Conservation (phyloP, 2,888 invertebrate species). For the Drosophila eohydei region DNA sequence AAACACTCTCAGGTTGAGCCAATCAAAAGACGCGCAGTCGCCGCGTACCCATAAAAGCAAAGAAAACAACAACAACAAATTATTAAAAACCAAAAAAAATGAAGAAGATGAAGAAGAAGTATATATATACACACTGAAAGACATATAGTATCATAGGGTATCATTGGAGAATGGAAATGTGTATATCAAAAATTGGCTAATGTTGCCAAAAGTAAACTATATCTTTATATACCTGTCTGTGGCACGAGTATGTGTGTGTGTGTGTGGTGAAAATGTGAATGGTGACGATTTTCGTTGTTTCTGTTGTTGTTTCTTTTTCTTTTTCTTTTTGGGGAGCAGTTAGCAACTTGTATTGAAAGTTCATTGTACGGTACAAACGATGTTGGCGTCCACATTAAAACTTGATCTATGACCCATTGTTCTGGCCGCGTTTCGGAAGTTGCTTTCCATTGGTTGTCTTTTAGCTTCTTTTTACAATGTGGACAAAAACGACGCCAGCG, state of each 20-base stretch:
- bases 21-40: slow-evolving; percentile 74
- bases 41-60: slow-evolving; percentile 64
- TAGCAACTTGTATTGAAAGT: slow-evolving; percentile 67
- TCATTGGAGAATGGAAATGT: slow-evolving; percentile 42
- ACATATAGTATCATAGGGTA: slow-evolving; percentile 12
- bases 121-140: slow-evolving; percentile 1
- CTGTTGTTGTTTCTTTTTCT: not conserved
- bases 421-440: slow-evolving; percentile 68
- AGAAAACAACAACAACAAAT: slow-evolving; percentile 51
- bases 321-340: slow-evolving; percentile 37
- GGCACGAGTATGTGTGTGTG: not conserved
- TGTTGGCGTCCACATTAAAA: slow-evolving; percentile 66
- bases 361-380: slow-evolving; percentile 66
- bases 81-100: slow-evolving; percentile 38
- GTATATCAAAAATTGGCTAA: slow-evolving; percentile 66
- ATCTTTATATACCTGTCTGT: not conserved
- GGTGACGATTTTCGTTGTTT: slow-evolving; percentile 4
- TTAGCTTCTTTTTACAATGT: slow-evolving; percentile 31
- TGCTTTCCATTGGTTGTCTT: slow-evolving; percentile 56
- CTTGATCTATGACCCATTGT: slow-evolving; percentile 78
- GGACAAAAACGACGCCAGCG: not conserved
- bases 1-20: slow-evolving; percentile 59
- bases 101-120: slow-evolving; percentile 18
- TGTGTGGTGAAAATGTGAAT: slow-evolving; percentile 36
- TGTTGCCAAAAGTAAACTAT: slow-evolving; percentile 33